These are phyloP conservation scores for Boloria euphrosyne DNA, from an alignment of 2,888 invertebrate species.

Conservation along the genomic window DNA sequence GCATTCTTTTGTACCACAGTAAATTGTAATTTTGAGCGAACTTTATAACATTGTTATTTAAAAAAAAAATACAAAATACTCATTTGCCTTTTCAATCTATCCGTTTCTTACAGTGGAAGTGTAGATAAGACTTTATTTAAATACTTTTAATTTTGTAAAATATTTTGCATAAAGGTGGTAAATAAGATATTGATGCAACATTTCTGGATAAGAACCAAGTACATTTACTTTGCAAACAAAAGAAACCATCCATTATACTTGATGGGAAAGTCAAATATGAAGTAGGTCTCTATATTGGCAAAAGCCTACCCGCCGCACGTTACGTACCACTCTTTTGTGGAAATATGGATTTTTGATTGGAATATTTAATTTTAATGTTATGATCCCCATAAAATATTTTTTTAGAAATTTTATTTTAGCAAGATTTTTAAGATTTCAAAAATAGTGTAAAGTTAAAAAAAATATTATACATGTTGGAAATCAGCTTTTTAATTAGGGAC, in stretches of 20 bases:
- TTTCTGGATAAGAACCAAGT: not conserved
- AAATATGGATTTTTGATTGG: not conserved
- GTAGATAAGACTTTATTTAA: no score
- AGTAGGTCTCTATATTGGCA: constrained; percentile 11
- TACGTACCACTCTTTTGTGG: constrained; percentile 3
- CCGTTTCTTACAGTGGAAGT: no score
- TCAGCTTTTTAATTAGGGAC: no score
- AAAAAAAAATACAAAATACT: not conserved
- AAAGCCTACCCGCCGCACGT: not conserved
- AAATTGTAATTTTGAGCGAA: no score
- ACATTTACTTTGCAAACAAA: constrained; percentile 17
- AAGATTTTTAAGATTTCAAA: no score
- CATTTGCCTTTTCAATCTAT: not conserved
- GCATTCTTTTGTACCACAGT: no score
- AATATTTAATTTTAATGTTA: not conserved
- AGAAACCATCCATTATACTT: constrained; percentile 19
- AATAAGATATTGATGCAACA: constrained; percentile 1
- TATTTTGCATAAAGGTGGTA: not conserved
- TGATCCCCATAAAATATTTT: no score
- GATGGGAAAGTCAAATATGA: constrained; percentile 27
- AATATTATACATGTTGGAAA: no score
- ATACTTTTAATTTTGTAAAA: not conserved
- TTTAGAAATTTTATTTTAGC: no score
- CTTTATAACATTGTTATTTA: no score
- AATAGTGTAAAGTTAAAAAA: no score